Conservation (phyloP, 2,797 vertebrate genomes). For the Megaceryle alcyon region DNA sequence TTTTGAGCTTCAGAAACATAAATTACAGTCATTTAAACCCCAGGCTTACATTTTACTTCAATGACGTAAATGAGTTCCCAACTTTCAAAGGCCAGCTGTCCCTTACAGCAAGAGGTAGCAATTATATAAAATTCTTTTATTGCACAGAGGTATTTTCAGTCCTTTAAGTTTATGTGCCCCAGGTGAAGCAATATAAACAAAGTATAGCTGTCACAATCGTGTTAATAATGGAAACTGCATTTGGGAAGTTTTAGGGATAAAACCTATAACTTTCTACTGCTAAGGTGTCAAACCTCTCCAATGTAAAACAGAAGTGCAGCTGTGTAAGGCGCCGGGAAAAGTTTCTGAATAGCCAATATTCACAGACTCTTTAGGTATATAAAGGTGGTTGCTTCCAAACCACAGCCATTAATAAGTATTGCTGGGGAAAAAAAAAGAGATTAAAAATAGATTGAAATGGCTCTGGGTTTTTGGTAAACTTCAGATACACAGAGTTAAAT, state of each 20-base stretch:
- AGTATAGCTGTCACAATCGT: constrained; percentile 3
- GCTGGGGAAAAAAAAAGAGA: background rate
- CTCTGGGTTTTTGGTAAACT: background rate
- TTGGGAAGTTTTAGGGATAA: constrained; percentile 68
- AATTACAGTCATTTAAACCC: constrained; percentile 61
- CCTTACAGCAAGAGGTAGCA: constrained; percentile 67
- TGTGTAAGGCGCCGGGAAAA: background rate
- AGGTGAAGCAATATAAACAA: constrained; percentile 33
- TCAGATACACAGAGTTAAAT: background rate
- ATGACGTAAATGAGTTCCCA: constrained; percentile 48
- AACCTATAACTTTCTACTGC: constrained; percentile 48
- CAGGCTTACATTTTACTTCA: constrained; percentile 62
- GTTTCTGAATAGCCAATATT: constrained; percentile 11
- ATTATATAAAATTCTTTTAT: constrained; percentile 61
- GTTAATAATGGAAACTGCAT: constrained; percentile 41
- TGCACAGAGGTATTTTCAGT: constrained; percentile 45
- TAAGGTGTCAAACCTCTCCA: constrained; percentile 52
- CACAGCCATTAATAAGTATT: background rate
- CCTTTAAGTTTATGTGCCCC: constrained; percentile 60
- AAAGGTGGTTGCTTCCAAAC: background rate
- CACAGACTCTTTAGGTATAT: background rate
- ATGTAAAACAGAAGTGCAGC: constrained; percentile 27
- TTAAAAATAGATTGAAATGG: background rate
- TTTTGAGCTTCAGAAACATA: constrained; percentile 60
- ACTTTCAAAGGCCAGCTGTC: constrained; percentile 61